Base-by-base conservation (phyloP, 2,888 invertebrate genomes). In the Cabera pusaria region DNA sequence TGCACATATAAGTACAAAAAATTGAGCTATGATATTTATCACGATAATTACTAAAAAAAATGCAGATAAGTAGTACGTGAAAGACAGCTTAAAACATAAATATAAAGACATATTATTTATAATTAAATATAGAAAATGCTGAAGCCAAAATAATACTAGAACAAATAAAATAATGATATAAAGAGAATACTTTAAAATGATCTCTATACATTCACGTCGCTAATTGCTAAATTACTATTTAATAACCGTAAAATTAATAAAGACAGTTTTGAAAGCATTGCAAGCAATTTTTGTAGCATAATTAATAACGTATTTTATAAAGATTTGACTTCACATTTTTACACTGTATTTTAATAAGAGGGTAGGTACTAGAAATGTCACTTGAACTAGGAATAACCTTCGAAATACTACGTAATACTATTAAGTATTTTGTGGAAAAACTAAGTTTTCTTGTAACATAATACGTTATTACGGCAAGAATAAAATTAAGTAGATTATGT, bases 21-120 rank as follows among this genome's bases (percentile, higher is more conserved):
- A 83, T 87, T 85, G 84, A 85, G 85, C 85, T 83, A 80, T 56
- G 57, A 64, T 68, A 62, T 49, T 65, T 64, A 71, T 69, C 69
- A 74, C 76, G 74, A 76, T 69, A 76, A 65, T 69, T 66, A 76
- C 71, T 68, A 72, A n/a, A n/a, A 72, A 60, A 66, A 63, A 64
- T 52, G 37, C 52, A 72, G 56, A 72, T n/a, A 75, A 77, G 74
- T 72, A 76, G 62, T 62, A 14, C 68, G 73, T 73, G 72, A 71
- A 60, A 50, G 59, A 70, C 55, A 70, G 56, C 57, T 39, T 48
- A 59, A 16, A 46, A 40, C 49, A 35, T 60, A 45, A 40, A 42
- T 25, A 63, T 57, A 56, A 54, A 50, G n/a, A 6, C 6, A 27
- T 6, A 16, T 9, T 6, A 2, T 2, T 2, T 22, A 38, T 52